Evolutionary conservation across 64 coral and sea anemone species (phyloP), one percentile per base, ranked within the genome.

Genomic region (Exaiptasia diaphana): DNA sequence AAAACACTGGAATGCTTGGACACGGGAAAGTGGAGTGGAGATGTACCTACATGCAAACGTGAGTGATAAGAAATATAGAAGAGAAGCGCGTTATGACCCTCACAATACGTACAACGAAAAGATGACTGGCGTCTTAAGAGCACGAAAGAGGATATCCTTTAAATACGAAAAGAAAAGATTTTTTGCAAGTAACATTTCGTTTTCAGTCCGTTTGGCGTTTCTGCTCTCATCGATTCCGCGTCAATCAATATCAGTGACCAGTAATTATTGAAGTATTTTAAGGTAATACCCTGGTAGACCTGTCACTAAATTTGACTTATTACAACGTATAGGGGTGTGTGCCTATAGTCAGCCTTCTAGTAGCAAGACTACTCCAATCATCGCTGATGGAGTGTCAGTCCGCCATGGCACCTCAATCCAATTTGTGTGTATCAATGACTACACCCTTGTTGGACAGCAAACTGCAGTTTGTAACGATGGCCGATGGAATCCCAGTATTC

Each of bases 31-130:
- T 82, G 78, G 78, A 37, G 58, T 53, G 25, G 35, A 32, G 15
- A 18, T 13, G 20, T 33, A 49, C 78, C 78, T 15, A 25, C 27
- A 41, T 82, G 78, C 39, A 67, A 82, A 67, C 58, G 78, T 68
- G 29, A 52, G 78, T 35, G n/a, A n/a, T n/a, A n/a, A n/a, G n/a
- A 62, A 22, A 23, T n/a, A 62, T 62, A 23, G 6, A 62, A 23
- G 6, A 5, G 6, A 5, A 6, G 57, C 6, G 5, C 5, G 6
- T 9, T 30, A 62, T 6, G 7, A 30, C 22, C 5, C 57, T 30
- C 5, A 62, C 5, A 9, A 62, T 10, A 8, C 5, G 18, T 21
- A 68, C 29, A 18, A 36, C 9, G 0, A 4, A 31, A n/a, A 31
- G 32, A n/a, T 10, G 22, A 30, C 57, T 8, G 22, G 6, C 6